phyloP scores from a whole-genome alignment of 2,113 vertebrate genomes.

The Porphyrio hochstetteri region DNA sequence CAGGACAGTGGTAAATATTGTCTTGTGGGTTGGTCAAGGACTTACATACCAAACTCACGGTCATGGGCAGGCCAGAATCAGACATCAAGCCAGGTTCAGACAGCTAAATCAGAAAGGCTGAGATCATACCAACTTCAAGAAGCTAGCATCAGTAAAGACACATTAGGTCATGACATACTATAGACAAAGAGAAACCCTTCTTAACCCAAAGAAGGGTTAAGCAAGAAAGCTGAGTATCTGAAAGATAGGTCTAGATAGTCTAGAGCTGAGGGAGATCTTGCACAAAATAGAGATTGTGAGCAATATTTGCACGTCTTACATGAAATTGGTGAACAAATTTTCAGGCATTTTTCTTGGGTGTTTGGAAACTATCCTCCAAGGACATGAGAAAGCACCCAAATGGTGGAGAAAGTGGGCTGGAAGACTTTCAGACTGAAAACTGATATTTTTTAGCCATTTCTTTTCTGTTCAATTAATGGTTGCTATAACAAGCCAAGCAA shows the following conservation, averaged over 20 bases:
- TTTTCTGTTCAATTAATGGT: slow-evolving; percentile 46
- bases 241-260: background rate
- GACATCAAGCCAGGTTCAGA: background rate
- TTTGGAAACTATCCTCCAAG: background rate
- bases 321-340: background rate
- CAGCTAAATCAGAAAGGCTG: background rate
- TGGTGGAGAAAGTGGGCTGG: background rate
- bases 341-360: background rate
- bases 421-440: background rate
- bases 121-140: background rate
- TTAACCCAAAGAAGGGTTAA: background rate
- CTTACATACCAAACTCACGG: background rate
- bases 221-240: background rate
- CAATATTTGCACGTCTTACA: background rate
- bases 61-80: background rate
- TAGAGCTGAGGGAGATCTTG: background rate
- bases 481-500: slow-evolving; percentile 13
- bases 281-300: background rate
- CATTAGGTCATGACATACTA: background rate
- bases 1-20: background rate
- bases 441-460: background rate
- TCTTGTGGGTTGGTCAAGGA: background rate
- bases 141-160: background rate
- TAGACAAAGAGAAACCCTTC: background rate
- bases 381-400: background rate